Base-by-base conservation (phyloP, 2,888 invertebrate genomes). In the Caenorhabditis plicata region DNA sequence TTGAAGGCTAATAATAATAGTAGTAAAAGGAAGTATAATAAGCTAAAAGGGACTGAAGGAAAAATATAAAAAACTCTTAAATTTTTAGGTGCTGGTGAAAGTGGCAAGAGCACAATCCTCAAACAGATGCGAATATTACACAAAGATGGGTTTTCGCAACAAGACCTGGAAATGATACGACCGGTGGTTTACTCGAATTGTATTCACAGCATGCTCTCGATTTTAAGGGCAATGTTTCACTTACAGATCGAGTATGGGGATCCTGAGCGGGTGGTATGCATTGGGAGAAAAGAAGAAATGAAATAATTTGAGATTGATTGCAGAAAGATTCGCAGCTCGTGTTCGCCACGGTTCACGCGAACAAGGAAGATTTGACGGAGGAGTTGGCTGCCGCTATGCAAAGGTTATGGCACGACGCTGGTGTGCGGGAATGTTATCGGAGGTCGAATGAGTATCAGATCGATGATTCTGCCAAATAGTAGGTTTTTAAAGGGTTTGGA, bases 121-220 rank as follows among this genome's bases (percentile, higher is more conserved):
- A 96, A 96, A 88, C 95, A 96, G 87, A 96, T 98, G 95, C 94
- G 94, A 88, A 98, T 98, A 87, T 94, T 98, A 85, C 98, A 98
- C 88, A 96, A 70, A 53, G 95, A 95, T 85, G 98, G 98, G 73
- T 98, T 98, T 85, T 96, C 96, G 84, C 90, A 90, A 83, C 95
- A 98, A 33, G 98, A 98, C 86, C 95, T 96, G 86, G 96, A 96
- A 87, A 95, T 96, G 87, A 98, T 95, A 86, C 90, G 94, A 86
- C 96, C 96, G 71, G 98, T 99, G 83, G 98, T 98, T 75, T 98
- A 96, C 40, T 68, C 68, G 36, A 98, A 98, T 87, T 98, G 98
- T 83, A 96, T 98, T 85, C 98, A 98, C 87, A 95, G 95, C 80
- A 88, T 99, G 86, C 94, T 96, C 82, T 96, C 98, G 85, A 98